Percentiles rank a stretch among this genome's conserved stretches.
These are phyloP conservation scores for Pontoporia blainvillei DNA, from an alignment of 2,113 vertebrate genomes.

Conservation along the genomic window DNA sequence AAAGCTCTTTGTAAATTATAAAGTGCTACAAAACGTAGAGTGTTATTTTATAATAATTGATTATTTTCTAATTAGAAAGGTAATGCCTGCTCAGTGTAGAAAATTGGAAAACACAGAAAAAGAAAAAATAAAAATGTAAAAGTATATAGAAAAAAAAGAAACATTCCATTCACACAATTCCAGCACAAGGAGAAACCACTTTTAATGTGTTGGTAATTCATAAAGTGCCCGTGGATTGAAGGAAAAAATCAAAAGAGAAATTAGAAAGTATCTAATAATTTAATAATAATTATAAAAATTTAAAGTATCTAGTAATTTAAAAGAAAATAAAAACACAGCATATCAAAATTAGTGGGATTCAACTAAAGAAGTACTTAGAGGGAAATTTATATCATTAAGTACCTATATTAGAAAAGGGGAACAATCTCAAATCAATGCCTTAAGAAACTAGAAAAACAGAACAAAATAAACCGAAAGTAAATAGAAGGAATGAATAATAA, in stretches of 20 bases:
- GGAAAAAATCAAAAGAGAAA: background rate
- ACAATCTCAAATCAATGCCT: background rate
- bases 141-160: background rate
- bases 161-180: background rate
- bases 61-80: background rate
- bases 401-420: background rate
- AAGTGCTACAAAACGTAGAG: background rate
- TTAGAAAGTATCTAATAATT: background rate
- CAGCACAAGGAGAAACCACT: background rate
- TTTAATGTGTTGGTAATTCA: background rate
- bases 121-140: background rate
- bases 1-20: background rate
- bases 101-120: background rate
- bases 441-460: conserved; percentile 1
- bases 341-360: background rate
- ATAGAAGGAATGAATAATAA: background rate
- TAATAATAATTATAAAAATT: no score
- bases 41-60: background rate
- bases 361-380: background rate
- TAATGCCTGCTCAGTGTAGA: background rate
- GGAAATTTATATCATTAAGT: background rate
- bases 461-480: background rate
- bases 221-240: background rate
- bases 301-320: background rate
- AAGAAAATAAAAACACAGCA: conserved; percentile 15